Base-by-base conservation (phyloP, 2,797 vertebrate species). In the Rhinatrema bivittatum region DNA sequence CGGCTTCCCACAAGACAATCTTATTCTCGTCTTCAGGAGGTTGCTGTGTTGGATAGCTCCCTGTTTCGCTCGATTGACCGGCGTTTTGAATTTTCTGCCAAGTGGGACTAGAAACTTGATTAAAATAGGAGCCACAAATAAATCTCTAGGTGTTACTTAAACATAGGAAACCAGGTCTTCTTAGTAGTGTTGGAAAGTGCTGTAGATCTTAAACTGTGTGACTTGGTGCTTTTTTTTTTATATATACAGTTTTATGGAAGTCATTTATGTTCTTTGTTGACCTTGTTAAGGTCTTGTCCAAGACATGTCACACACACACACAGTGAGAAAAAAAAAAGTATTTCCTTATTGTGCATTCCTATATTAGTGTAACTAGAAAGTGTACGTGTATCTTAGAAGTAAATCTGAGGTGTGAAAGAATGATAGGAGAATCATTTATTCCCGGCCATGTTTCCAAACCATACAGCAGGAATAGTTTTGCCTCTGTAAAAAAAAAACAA, bases 171-270 rank as follows among this genome's bases (percentile, higher is more conserved):
- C 11, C 11, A n/a, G n/a, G n/a, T n/a, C n/a, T n/a, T n/a, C n/a
- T n/a, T n/a, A n/a, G n/a, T n/a, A n/a, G n/a, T n/a, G n/a, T n/a
- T n/a, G n/a, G n/a, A 42, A 56, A 51, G 19, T 40, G 22, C 26
- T 36, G 56, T 71, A 68, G 62, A 54, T 14, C 20, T 10, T n/a
- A n/a, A n/a, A n/a, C n/a, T 68, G 25, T 36, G 53, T 54, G 46
- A 42, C 41, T 39, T 36, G 42, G 20, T 24, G 24, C 22, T 10
- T 15, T 20, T 18, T 20, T 16, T n/a, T n/a, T n/a, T n/a, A n/a
- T n/a, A n/a, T n/a, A n/a, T n/a, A n/a, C n/a, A n/a, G n/a, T n/a
- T 19, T 18, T 14, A 7, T 15, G 13, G 16, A 1, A 7, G 7
- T 27, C 28, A 22, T 5, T 5, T 14, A 12, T 28, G 12, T 9